Percentiles rank a stretch among this genome's conserved stretches.
Conservation (phyloP, 1,140 invertebrate species). For the Papilio helenus region DNA sequence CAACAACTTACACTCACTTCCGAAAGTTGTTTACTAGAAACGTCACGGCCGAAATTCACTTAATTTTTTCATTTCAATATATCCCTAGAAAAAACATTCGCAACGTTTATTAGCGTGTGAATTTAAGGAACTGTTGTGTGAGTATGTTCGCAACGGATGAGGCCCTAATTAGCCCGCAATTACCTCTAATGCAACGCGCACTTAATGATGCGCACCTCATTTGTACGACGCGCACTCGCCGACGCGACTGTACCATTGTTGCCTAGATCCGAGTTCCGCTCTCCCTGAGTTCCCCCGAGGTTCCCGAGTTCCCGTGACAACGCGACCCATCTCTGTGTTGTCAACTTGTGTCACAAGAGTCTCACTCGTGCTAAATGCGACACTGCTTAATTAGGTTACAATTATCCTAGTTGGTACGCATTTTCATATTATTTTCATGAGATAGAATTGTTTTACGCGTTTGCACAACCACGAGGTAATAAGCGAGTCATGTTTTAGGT, state of each 20-base stretch:
- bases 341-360: slow-evolving; percentile 2
- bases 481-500: neutral
- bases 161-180: slow-evolving; percentile 75
- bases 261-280: slow-evolving; percentile 16
- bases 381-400: slow-evolving; percentile 17
- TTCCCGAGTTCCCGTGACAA: neutral
- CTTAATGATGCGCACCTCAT: slow-evolving; percentile 74
- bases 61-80: neutral
- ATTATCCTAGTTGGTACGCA: neutral
- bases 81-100: slow-evolving; percentile 18
- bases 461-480: neutral
- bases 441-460: neutral
- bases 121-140: slow-evolving; percentile 45
- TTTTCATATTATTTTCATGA: slow-evolving; percentile 17
- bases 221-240: slow-evolving; percentile 56
- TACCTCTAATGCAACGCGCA: slow-evolving; percentile 76
- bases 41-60: neutral
- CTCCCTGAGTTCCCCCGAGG: neutral
- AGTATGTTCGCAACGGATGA: slow-evolving; percentile 61
- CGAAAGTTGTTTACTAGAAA: slow-evolving; percentile 1
- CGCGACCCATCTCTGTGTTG: slow-evolving; percentile 3
- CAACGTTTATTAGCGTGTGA: slow-evolving; percentile 39
- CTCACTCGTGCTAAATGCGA: slow-evolving; percentile 15
- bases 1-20: neutral
- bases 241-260: slow-evolving; percentile 59